Evolutionary conservation across 2,113 vertebrate genomes (phyloP).

Genomic region (Abramis brama): DNA sequence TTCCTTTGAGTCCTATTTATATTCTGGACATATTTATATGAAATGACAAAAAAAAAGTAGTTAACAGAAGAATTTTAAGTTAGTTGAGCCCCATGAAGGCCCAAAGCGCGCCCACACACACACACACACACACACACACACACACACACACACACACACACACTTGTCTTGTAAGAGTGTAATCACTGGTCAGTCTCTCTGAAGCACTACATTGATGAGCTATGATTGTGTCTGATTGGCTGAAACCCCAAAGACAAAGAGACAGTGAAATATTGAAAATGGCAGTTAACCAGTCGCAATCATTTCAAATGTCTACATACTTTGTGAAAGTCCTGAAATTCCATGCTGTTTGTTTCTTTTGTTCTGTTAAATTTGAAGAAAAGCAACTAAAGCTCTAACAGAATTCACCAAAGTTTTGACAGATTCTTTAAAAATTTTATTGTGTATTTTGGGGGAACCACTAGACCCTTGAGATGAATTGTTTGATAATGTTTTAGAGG

Average conservation of each 20-base stretch:
- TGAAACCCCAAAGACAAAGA: constrained; percentile 85
- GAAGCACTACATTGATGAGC: constrained; percentile 89
- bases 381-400: background rate
- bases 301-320: constrained; percentile 75
- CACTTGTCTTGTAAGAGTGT: constrained; percentile 86
- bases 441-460: background rate
- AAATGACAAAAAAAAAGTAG: background rate
- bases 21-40: background rate
- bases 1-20: background rate
- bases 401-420: background rate
- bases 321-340: constrained; percentile 57
- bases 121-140: background rate
- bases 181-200: constrained; percentile 92
- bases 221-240: constrained; percentile 95
- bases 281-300: constrained; percentile 85
- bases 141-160: background rate
- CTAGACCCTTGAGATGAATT: background rate
- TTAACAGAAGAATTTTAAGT: constrained; percentile 5
- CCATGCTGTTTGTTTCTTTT: constrained; percentile 27
- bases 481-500: background rate
- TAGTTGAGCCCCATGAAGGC: background rate
- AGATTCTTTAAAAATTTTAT: background rate
- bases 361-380: background rate
- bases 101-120: too few species aligned
- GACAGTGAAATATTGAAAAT: constrained; percentile 87